phyloP scores from a whole-genome alignment of 2,113 vertebrate species.

The Antechinus flavipes region DNA sequence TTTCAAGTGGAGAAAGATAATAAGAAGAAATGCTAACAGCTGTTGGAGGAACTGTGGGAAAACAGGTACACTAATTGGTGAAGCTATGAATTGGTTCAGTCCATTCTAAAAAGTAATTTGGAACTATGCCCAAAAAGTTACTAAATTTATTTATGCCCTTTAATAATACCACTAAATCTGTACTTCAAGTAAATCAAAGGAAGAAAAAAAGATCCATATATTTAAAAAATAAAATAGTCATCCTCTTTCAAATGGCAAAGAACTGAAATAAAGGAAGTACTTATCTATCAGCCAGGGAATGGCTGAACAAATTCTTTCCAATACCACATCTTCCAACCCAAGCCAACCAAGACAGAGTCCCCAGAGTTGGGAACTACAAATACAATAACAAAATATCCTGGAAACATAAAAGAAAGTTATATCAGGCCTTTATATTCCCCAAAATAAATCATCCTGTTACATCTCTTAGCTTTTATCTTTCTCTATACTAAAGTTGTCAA shows the following conservation, averaged over 20 bases:
- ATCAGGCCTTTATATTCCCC: no score
- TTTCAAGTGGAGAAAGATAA: not conserved
- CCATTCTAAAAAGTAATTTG: not conserved
- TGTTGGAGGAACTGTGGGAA: not conserved
- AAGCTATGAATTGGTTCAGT: not conserved
- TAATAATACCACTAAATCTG: not conserved
- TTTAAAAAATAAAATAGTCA: not conserved
- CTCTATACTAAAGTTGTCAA: no score
- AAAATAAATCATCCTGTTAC: no score
- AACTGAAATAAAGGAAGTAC: not conserved
- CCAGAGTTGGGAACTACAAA: no score
- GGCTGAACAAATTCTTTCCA: not conserved
- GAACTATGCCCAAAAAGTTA: not conserved
- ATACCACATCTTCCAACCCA: no score
- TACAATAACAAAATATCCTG: no score
- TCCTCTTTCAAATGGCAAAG: not conserved
- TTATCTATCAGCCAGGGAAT: not conserved
- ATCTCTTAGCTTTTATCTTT: no score
- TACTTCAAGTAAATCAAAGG: no score
- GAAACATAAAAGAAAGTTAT: no score
- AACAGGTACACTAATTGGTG: not conserved
- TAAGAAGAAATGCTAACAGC: not conserved
- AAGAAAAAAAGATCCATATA: not conserved
- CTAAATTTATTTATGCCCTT: not conserved
- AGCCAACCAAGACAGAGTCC: no score